Percentiles rank a stretch among this genome's conserved stretches.
These are phyloP conservation scores for Argentina silus DNA, from an alignment of 2,797 vertebrate genomes.

Conservation along the genomic window DNA sequence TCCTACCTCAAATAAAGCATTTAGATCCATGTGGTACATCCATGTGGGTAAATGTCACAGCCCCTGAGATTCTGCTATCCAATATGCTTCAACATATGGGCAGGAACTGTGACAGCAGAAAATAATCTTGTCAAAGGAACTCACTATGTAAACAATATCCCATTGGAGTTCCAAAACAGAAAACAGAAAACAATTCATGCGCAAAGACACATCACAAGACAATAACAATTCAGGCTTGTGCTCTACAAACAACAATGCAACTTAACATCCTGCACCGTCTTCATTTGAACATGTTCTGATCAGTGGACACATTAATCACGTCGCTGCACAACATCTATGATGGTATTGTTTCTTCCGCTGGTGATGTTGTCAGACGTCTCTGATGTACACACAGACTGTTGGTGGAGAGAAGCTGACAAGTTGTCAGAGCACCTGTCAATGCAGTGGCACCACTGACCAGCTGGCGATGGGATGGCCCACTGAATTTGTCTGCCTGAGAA, in stretches of 20 bases:
- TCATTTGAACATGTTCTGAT: too few species aligned
- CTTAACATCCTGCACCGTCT: too few species aligned
- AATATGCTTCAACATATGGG: background rate
- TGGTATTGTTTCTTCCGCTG: background rate
- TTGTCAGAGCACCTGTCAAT: slow-evolving; percentile 41
- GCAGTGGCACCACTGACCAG: slow-evolving; percentile 19
- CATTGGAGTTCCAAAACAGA: background rate
- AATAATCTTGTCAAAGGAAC: background rate
- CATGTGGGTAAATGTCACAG: background rate
- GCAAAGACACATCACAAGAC: too few species aligned
- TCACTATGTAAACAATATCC: background rate
- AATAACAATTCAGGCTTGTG: too few species aligned
- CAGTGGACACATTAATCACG: background rate
- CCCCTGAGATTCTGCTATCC: background rate
- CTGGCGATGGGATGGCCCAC: slow-evolving; percentile 41
- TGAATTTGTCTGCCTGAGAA: slow-evolving; percentile 36
- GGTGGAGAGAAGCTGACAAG: slow-evolving; percentile 25
- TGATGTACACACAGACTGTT: background rate
- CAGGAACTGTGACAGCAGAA: background rate
- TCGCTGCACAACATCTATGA: background rate
- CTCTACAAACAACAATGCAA: too few species aligned
- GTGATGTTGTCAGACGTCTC: background rate
- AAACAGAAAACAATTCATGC: background rate
- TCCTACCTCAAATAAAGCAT: background rate
- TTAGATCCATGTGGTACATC: background rate